Percentiles rank a stretch among this genome's conserved stretches.
phyloP scores from a whole-genome alignment of 1,140 invertebrate species.

The Pentalonia nigronervosa region DNA sequence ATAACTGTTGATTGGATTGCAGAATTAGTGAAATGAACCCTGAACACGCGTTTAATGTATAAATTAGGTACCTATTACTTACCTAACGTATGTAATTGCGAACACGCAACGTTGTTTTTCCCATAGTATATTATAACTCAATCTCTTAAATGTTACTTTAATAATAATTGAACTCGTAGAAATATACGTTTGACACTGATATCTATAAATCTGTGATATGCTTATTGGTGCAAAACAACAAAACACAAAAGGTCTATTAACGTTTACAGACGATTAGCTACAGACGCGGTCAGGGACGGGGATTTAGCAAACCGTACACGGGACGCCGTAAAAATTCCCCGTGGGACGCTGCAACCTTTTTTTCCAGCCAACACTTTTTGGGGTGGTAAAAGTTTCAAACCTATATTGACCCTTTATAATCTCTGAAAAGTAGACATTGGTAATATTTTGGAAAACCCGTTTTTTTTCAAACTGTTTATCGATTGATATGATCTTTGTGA shows the following conservation, averaged over 20 bases:
- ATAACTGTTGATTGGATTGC: not conserved
- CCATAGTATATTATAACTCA: too few species aligned
- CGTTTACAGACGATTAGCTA: slow-evolving; percentile 19
- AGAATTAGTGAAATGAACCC: not conserved
- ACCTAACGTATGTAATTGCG: not conserved
- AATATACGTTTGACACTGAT: not conserved
- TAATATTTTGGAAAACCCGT: not conserved
- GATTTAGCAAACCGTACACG: not conserved
- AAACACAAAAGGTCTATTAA: slow-evolving; percentile 27
- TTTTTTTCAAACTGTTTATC: not conserved
- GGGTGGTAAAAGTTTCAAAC: not conserved
- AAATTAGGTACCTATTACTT: too few species aligned
- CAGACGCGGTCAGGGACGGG: not conserved
- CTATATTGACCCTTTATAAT: not conserved
- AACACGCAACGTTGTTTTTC: too few species aligned
- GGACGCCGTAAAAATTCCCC: too few species aligned
- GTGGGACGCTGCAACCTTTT: not conserved
- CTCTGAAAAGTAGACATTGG: not conserved
- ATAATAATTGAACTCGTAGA: not conserved
- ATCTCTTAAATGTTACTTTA: not conserved
- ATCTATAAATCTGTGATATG: not conserved
- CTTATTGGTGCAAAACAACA: not conserved
- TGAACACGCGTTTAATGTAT: not conserved
- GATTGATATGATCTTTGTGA: not conserved
- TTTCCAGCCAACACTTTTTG: not conserved